Evolutionary conservation across 2,113 vertebrate species (phyloP), one percentile per base, ranked within the genome.

Genomic region (Protomyctophum bolini): DNA sequence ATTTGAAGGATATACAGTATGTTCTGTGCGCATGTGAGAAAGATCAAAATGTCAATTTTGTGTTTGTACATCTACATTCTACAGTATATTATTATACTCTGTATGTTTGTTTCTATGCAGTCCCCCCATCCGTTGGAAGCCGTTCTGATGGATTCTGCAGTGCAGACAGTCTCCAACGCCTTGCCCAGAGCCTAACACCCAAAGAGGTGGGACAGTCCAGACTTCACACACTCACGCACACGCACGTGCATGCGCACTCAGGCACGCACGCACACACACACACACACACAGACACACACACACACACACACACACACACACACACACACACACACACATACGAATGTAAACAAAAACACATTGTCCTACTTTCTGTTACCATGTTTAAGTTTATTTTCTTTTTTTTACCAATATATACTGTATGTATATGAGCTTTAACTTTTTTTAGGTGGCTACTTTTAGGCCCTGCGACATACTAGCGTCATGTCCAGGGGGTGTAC

Each of bases 131-230:
- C 2, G 58, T 61, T 72, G 75, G 51, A 56, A 69, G 58, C 1
- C 9, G 55, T 28, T 58, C 11, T 28, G 76, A 46, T 72, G 86
- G 81, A 41, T 93, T 92, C 77, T 94, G 93, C 75, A 87, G 83
- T 58, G 60, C 86, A 2, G 77, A 89, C 15, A 72, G 55, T 59
- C 75, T 94, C 10, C 75, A 85, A 12, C 4, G 57, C 56, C 70
- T 91, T 11, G 33, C 82, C 70, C 80, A 88, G 71, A 83, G 47
- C 67, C 70, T 88, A 60, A 47, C 56, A 70, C 63, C 55, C 33
- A 52, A 56, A 57, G 66, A 88, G 82, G 88, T 89, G 86, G 21
- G 83, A 85, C 80, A 84, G 71, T 73, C 83, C 10, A 76, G 60
- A 88, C 67, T 64, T 80, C 70, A 73, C 21, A 4, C 14, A 56